phyloP scores from a whole-genome alignment of 2,113 vertebrate genomes.

The Pollachius pollachius region DNA sequence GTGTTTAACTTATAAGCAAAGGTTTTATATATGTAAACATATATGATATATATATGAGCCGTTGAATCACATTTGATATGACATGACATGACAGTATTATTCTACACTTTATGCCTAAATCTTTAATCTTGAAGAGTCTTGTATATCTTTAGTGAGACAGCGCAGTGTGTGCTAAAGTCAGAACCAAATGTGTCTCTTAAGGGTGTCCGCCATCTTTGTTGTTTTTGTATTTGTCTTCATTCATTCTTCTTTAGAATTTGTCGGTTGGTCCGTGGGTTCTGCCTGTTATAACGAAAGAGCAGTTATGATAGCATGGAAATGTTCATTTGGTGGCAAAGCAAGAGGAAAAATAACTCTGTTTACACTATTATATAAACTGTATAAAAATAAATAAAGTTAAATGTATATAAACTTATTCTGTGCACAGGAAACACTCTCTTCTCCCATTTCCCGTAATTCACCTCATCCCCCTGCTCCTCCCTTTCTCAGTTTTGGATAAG shows the following conservation, averaged over 20 bases:
- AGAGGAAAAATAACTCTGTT: neutral
- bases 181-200: constrained; percentile 14
- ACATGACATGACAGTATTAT: constrained; percentile 37
- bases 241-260: neutral
- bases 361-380: constrained; percentile 10
- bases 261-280: neutral
- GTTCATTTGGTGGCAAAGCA: constrained; percentile 10
- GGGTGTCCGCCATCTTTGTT: constrained; percentile 11
- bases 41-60: constrained; percentile 14
- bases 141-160: constrained; percentile 32
- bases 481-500: too few relatives aligned
- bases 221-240: constrained; percentile 6
- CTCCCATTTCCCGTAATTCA: neutral
- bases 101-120: constrained; percentile 33
- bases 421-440: neutral
- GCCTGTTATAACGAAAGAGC: neutral
- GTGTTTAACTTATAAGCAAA: constrained; percentile 13
- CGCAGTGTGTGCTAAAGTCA: neutral
- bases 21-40: constrained; percentile 34
- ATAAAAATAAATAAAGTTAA: constrained; percentile 7
- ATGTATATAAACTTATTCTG: neutral
- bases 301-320: constrained; percentile 9
- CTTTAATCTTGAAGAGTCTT: constrained; percentile 40
- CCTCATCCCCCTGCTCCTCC: neutral
- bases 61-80: constrained; percentile 33